Conservation (phyloP, 2,113 vertebrate species). For the Mirounga angustirostris region DNA sequence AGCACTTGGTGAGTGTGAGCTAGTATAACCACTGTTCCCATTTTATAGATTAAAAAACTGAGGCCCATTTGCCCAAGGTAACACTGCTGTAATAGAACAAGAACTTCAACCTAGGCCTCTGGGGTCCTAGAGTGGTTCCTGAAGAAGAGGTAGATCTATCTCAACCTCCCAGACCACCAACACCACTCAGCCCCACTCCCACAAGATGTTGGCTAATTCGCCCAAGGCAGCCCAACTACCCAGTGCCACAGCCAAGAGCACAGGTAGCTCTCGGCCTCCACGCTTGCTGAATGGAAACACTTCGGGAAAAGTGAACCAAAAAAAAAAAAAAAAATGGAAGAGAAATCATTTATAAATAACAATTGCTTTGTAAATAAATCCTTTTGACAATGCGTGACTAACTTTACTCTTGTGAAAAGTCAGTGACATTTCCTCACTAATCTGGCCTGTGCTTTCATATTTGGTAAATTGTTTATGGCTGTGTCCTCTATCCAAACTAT, state of each 20-base stretch:
- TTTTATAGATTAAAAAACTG: conserved; percentile 40
- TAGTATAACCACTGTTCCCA: not conserved
- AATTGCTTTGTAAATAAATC: conserved; percentile 22
- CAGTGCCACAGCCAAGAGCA: not conserved
- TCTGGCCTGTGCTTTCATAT: not conserved
- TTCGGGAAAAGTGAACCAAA: not conserved
- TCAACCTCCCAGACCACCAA: not conserved
- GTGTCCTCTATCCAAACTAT: not conserved
- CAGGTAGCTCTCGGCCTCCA: not conserved
- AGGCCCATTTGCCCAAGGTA: not conserved
- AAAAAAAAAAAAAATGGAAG: not conserved
- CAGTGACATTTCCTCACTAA: not conserved
- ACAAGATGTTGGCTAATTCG: not conserved
- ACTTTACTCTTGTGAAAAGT: not conserved
- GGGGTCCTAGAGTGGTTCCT: not conserved
- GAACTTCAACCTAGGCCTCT: not conserved
- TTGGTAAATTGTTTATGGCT: not conserved
- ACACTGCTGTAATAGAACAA: not conserved
- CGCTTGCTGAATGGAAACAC: not conserved
- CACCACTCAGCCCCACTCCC: not conserved
- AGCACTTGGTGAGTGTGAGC: not conserved
- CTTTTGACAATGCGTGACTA: not conserved
- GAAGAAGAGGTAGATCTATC: not conserved
- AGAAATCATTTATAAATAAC: not conserved
- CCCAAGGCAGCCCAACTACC: not conserved